phyloP scores from a whole-genome alignment of 1,140 invertebrate genomes.

The Penaeus indicus region DNA sequence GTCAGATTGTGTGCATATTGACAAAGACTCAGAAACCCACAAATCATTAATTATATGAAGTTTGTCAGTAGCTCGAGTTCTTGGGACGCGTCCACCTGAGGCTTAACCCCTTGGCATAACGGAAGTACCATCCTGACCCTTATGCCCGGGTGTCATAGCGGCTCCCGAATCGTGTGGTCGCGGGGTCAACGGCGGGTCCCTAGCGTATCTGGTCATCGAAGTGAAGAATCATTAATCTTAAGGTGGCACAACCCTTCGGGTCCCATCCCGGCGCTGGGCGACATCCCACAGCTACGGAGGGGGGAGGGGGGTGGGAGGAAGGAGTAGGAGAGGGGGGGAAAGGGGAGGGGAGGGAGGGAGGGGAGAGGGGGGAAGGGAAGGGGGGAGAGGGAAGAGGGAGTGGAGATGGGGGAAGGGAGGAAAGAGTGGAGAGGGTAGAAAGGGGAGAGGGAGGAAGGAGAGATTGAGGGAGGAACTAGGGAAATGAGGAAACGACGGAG shows the following conservation, averaged over 20 bases:
- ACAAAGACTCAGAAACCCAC: constrained; percentile 64
- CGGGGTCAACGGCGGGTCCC: constrained; percentile 21
- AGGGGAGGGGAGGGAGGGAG: not conserved
- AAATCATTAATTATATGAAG: constrained; percentile 64
- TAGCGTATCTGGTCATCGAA: constrained; percentile 62
- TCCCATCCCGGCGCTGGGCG: constrained; percentile 47
- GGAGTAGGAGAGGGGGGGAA: not conserved
- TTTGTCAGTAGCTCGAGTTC: constrained; percentile 61
- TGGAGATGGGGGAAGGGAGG: not conserved
- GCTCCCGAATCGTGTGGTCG: not conserved
- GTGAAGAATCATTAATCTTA: constrained; percentile 64
- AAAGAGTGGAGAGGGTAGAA: not conserved
- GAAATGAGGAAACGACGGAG: not conserved
- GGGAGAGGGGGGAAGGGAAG: not conserved
- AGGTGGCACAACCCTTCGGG: constrained; percentile 62
- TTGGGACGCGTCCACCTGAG: constrained; percentile 47
- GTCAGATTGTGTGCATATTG: constrained; percentile 59
- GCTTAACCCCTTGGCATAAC: constrained; percentile 28
- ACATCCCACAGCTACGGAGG: constrained; percentile 23
- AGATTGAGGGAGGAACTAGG: not conserved
- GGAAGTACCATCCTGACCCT: not conserved
- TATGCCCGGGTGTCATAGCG: constrained; percentile 18
- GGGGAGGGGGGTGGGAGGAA: not conserved
- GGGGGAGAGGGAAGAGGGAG: not conserved
- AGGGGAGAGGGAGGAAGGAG: not conserved